Conservation (phyloP, 2,113 vertebrate species). For the Archocentrus centrarchus region DNA sequence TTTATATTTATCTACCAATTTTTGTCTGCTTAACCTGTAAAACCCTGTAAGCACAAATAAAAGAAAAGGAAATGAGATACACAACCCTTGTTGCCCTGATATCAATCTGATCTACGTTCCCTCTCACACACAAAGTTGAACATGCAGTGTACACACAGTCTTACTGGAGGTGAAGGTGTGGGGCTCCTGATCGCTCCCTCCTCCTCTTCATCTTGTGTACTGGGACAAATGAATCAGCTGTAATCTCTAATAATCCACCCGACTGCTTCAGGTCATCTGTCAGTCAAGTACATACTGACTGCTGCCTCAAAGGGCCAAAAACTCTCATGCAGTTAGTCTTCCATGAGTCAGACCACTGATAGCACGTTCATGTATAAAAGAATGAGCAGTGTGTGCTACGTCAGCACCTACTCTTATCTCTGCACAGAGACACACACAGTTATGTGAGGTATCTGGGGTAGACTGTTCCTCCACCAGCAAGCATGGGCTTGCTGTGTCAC, state of each 20-base stretch:
- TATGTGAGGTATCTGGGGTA: conserved; percentile 54
- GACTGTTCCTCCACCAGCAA: conserved; percentile 33
- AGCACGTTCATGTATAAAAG: neutral
- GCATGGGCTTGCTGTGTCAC: conserved; percentile 44
- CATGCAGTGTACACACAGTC: conserved; percentile 38
- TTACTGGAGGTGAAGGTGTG: conserved; percentile 94
- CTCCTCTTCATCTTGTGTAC: conserved; percentile 90
- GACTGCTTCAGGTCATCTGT: conserved; percentile 34
- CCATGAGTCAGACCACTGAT: neutral
- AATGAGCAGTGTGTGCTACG: conserved; percentile 1
- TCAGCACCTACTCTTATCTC: conserved; percentile 51
- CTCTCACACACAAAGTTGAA: neutral
- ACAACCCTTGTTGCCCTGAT: neutral
- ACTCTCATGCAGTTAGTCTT: neutral
- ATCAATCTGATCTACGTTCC: neutral
- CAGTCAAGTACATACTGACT: conserved; percentile 6
- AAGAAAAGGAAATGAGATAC: neutral
- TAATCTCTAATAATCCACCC: conserved; percentile 70
- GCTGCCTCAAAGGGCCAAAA: neutral
- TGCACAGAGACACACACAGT: conserved; percentile 27
- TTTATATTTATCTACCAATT: neutral
- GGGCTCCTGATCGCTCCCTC: conserved; percentile 88
- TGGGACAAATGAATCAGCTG: conserved; percentile 46
- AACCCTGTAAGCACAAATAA: neutral
- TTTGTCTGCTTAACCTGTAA: neutral